Conservation (phyloP, 2,797 vertebrate species). For the Acridotheres tristis region DNA sequence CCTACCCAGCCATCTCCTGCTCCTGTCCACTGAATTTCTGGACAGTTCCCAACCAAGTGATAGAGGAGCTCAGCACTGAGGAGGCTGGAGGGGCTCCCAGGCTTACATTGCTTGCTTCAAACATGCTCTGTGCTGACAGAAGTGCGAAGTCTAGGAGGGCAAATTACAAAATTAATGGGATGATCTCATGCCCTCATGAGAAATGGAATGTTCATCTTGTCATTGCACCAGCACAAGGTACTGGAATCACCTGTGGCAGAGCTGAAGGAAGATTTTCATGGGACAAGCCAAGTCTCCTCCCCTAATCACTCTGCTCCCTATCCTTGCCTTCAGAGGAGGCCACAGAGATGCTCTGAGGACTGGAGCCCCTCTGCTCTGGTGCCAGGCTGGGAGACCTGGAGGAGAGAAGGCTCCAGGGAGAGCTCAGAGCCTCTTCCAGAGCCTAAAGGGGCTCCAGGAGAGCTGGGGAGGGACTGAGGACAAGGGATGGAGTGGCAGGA, state of each 20-base stretch:
- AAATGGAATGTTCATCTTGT: not conserved
- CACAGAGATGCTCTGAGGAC: rapidly evolving
- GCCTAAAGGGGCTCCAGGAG: not conserved
- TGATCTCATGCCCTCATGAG: not conserved
- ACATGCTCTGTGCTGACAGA: not conserved
- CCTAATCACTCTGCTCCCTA: no score
- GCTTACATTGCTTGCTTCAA: rapidly evolving
- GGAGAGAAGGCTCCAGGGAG: not conserved
- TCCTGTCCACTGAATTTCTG: not conserved
- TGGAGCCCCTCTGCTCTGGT: not conserved
- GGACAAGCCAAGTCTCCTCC: not conserved
- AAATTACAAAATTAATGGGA: not conserved
- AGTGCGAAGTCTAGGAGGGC: not conserved
- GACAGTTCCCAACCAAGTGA: not conserved
- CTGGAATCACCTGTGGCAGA: not conserved
- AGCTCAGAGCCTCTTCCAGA: rapidly evolving
- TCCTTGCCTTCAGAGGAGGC: not conserved
- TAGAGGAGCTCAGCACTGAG: not conserved
- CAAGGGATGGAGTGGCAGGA: not conserved
- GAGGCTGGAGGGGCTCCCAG: not conserved
- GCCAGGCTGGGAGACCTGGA: not conserved
- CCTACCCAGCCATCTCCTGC: not conserved
- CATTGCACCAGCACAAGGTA: not conserved
- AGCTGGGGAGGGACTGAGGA: not conserved
- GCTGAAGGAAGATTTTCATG: not conserved